These are phyloP conservation scores for Heliornis fulica DNA, from an alignment of 2,113 vertebrate genomes.

Conservation along the genomic window DNA sequence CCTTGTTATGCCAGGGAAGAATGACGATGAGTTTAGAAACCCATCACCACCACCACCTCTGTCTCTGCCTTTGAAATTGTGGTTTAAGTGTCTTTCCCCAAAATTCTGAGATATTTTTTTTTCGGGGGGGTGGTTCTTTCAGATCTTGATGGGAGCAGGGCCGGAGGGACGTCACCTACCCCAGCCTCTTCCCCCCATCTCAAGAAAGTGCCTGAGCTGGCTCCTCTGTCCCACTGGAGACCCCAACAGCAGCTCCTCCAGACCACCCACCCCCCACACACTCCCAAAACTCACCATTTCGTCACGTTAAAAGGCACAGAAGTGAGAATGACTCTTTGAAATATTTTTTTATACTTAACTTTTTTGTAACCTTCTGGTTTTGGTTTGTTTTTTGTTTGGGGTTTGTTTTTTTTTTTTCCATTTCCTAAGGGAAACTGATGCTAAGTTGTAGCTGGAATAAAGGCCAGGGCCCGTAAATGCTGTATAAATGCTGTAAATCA, in stretches of 20 bases:
- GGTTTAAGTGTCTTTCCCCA: background rate
- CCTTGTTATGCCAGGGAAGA: background rate
- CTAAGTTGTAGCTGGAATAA: constrained; percentile 44
- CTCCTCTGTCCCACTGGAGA: background rate
- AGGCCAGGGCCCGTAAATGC: background rate
- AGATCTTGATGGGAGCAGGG: constrained; percentile 67
- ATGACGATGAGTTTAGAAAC: background rate
- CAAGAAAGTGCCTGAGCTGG: background rate
- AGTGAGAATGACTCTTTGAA: constrained; percentile 21
- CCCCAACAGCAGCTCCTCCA: background rate
- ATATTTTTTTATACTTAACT: constrained; percentile 49
- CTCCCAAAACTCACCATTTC: background rate
- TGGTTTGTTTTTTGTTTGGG: too few relatives aligned
- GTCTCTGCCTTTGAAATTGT: background rate
- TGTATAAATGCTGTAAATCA: background rate
- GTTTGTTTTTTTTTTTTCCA: background rate
- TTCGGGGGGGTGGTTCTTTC: background rate
- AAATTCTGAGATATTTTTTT: background rate
- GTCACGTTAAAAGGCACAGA: background rate
- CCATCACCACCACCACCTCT: too few relatives aligned
- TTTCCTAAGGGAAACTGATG: constrained; percentile 12
- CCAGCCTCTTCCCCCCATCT: background rate
- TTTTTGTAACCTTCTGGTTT: background rate
- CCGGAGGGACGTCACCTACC: background rate
- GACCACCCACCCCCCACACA: background rate